Conservation (phyloP, 2,888 invertebrate species). For the Cheilosia impressa region DNA sequence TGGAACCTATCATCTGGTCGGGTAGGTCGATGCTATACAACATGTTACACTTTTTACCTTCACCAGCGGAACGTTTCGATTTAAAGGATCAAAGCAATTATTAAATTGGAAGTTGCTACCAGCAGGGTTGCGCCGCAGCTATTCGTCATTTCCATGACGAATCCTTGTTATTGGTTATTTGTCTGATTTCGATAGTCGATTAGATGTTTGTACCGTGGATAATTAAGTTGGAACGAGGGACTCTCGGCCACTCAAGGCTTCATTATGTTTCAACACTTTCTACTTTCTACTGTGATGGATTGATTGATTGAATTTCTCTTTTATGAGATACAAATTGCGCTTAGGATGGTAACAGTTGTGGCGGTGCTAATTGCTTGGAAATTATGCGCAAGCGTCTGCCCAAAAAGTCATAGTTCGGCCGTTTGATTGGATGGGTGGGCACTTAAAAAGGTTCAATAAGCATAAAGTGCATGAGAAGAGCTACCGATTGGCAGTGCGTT, state of each 20-base stretch:
- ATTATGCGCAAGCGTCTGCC: not conserved
- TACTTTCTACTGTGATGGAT: conserved; percentile 45
- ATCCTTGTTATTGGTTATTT: conserved; percentile 68
- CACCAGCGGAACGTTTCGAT: conserved; percentile 64
- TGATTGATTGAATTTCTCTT: conserved; percentile 52
- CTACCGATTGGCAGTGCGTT: too few species aligned
- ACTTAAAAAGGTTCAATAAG: too few species aligned
- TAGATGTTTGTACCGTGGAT: conserved; percentile 56
- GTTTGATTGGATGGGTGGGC: not conserved
- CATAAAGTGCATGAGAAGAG: too few species aligned
- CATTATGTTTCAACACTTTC: conserved; percentile 72
- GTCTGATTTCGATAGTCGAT: conserved; percentile 62
- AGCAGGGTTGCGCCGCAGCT: conserved; percentile 34
- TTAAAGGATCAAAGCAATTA: conserved; percentile 57
- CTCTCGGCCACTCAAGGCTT: conserved; percentile 43
- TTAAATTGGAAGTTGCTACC: conserved; percentile 23
- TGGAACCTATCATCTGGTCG: conserved; percentile 68
- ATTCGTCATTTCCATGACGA: conserved; percentile 56
- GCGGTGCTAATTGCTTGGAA: not conserved
- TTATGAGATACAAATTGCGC: conserved; percentile 36
- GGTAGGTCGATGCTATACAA: conserved; percentile 33
- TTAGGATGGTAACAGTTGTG: conserved; percentile 49
- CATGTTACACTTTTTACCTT: conserved; percentile 65
- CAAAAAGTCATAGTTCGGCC: not conserved
- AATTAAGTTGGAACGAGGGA: conserved; percentile 46